Conservation (phyloP, 2,888 invertebrate genomes). For the Cerastis leucographa region DNA sequence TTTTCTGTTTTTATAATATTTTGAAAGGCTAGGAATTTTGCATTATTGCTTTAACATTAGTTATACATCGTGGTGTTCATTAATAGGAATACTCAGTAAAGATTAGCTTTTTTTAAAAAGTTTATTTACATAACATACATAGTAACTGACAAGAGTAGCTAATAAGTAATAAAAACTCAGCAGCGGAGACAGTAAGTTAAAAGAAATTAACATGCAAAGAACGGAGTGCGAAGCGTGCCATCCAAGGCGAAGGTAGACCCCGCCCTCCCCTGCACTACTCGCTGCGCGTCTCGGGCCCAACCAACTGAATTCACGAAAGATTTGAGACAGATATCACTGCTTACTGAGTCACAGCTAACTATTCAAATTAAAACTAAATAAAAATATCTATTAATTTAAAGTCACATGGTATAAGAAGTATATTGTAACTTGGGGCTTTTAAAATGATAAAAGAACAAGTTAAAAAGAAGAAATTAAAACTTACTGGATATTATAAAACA, state of each 20-base stretch:
- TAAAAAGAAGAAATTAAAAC: slow-evolving; percentile 60
- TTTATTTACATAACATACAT: slow-evolving; percentile 89
- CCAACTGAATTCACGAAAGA: slow-evolving; percentile 68
- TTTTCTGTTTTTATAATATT: slow-evolving; percentile 65
- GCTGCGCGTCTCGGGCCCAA: slow-evolving; percentile 54
- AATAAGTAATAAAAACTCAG: slow-evolving; percentile 82
- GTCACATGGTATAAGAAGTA: slow-evolving; percentile 67
- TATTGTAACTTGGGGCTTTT: slow-evolving; percentile 57
- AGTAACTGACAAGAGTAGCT: slow-evolving; percentile 84
- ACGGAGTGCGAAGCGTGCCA: slow-evolving; percentile 51
- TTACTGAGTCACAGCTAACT: slow-evolving; percentile 79
- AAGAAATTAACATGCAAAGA: slow-evolving; percentile 56
- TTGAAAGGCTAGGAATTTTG: slow-evolving; percentile 62
- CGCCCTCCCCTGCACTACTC: slow-evolving; percentile 46
- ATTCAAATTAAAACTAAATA: slow-evolving; percentile 82
- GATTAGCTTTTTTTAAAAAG: slow-evolving; percentile 80
- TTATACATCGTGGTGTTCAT: slow-evolving; percentile 68
- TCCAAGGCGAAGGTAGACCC: slow-evolving; percentile 12
- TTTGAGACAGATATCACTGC: slow-evolving; percentile 79
- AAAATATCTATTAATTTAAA: slow-evolving; percentile 79
- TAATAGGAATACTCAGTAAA: slow-evolving; percentile 77
- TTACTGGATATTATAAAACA: slow-evolving; percentile 61
- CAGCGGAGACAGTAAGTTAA: slow-evolving; percentile 74
- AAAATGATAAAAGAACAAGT: slow-evolving; percentile 51
- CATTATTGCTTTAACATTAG: slow-evolving; percentile 41